A percentile compares a stretch with the other conserved stretches of the same genome.
Conservation (phyloP, 2,888 invertebrate species). For the Frankliniella intonsa region DNA sequence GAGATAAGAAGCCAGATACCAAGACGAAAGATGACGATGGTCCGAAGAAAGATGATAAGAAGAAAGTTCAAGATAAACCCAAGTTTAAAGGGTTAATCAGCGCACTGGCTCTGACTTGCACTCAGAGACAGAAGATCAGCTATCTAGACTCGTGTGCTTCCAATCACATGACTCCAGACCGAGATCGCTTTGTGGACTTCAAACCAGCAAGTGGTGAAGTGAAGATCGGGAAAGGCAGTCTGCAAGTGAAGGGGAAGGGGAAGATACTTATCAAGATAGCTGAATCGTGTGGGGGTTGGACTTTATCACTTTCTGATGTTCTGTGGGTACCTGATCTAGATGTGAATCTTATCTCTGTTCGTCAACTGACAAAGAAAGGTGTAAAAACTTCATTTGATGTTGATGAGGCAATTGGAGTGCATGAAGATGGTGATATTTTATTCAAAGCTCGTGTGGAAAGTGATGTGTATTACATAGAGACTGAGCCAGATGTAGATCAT, state of each 20-base stretch:
- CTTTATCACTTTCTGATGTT: slow-evolving; percentile 29
- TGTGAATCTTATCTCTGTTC: slow-evolving; percentile 39
- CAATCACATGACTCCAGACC: background rate
- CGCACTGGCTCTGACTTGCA: background rate
- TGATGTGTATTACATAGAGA: background rate
- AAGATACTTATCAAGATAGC: background rate
- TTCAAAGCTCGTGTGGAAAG: background rate
- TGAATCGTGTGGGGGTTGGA: background rate
- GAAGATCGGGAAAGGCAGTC: background rate
- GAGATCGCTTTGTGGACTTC: background rate
- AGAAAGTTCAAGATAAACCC: background rate
- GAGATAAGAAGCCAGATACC: background rate
- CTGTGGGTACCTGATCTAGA: slow-evolving; percentile 38
- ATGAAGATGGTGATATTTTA: background rate
- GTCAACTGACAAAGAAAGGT: slow-evolving; percentile 37
- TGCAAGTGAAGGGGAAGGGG: background rate
- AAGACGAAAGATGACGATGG: background rate
- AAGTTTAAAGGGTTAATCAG: background rate
- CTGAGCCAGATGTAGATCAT: background rate
- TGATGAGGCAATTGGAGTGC: background rate
- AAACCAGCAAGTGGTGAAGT: background rate
- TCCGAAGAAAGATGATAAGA: background rate
- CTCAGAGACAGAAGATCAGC: background rate
- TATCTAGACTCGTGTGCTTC: background rate
- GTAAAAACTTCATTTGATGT: slow-evolving; percentile 35